A percentile compares a stretch with the other conserved stretches of the same genome.
Conservation (phyloP, 2,888 invertebrate species). For the Pyrrhosoma nymphula region DNA sequence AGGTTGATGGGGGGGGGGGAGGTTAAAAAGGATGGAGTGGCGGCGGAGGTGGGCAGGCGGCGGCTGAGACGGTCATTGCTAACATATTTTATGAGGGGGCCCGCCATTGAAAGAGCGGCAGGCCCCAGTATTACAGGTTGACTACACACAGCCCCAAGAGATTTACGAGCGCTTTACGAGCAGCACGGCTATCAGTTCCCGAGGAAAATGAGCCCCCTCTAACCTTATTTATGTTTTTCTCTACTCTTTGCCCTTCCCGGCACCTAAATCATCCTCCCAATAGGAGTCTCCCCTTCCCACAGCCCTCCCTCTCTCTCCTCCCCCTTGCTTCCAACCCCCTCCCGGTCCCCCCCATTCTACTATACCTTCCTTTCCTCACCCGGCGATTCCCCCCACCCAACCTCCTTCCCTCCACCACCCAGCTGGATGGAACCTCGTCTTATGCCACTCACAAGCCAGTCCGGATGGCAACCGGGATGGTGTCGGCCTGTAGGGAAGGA, state of each 20-base stretch:
- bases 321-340: background rate
- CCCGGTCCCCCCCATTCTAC: background rate
- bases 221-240: conserved; percentile 70
- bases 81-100: conserved; percentile 68
- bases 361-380: background rate
- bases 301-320: background rate
- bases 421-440: conserved; percentile 39
- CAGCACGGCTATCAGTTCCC: conserved; percentile 68
- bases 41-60: conserved; percentile 15
- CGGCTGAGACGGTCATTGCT: conserved; percentile 67
- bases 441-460: conserved; percentile 34
- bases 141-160: conserved; percentile 69
- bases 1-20: background rate
- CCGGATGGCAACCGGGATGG: conserved; percentile 56
- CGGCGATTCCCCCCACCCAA: background rate
- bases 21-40: background rate
- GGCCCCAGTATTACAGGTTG: conserved; percentile 68
- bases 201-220: conserved; percentile 70
- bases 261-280: conserved; percentile 68
- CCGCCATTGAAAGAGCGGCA: conserved; percentile 65
- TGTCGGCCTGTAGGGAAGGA: background rate
- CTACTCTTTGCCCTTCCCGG: conserved; percentile 68
- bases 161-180: conserved; percentile 69
- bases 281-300: conserved; percentile 18
- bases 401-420: background rate